Evolutionary conservation across 2,113 vertebrate genomes (phyloP).

Genomic region (Cryptomyrus ogoouensis): DNA sequence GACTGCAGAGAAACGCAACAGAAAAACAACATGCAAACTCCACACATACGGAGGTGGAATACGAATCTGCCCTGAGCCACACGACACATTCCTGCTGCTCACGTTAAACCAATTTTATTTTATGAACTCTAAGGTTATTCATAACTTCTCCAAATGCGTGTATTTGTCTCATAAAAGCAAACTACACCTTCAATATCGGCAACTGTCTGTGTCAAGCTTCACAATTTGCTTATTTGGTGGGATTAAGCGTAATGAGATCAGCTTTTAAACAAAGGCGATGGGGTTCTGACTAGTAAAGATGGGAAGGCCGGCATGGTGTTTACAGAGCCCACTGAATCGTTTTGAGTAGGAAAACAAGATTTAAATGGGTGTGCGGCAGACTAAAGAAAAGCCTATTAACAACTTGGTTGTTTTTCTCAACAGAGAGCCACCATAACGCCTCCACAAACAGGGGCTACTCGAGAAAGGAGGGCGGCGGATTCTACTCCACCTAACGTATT

Average conservation of each 20-base stretch:
- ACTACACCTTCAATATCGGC: background rate
- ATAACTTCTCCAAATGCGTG: background rate
- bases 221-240: background rate
- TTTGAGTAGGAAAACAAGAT: background rate
- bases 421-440: constrained; percentile 53
- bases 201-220: background rate
- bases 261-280: background rate
- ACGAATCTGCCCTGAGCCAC: background rate
- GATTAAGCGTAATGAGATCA: background rate
- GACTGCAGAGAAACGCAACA: background rate
- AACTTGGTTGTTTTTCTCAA: background rate
- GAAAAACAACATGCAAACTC: background rate
- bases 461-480: constrained; percentile 59
- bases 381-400: background rate
- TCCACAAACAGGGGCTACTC: constrained; percentile 59
- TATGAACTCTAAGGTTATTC: background rate
- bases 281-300: background rate
- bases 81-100: background rate
- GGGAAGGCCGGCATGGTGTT: background rate
- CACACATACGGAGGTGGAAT: background rate
- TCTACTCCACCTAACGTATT: constrained; percentile 47
- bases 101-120: background rate
- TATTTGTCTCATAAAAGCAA: background rate
- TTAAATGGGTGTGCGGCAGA: background rate
- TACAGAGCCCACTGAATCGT: background rate